Conservation (phyloP, 1,140 invertebrate genomes). For the Tetramorium parvispinum region DNA sequence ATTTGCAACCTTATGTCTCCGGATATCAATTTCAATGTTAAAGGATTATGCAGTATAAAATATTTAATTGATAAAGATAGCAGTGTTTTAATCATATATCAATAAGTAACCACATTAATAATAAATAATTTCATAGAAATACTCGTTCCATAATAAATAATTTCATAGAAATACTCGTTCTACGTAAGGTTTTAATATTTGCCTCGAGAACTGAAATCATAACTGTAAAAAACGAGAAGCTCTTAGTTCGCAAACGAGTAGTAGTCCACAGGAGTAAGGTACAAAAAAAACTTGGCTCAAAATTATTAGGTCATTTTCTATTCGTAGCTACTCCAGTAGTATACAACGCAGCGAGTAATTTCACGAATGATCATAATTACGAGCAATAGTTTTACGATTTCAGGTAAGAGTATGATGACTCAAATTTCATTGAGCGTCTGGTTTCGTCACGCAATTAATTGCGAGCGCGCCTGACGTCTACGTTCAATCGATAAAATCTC, state of each 20-base stretch:
- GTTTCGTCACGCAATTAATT: constrained; percentile 43
- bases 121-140: neutral
- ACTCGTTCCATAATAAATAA: constrained; percentile 1
- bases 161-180: neutral
- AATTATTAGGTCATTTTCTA: neutral
- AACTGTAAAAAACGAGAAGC: neutral
- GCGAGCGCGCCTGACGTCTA: neutral
- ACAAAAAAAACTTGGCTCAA: neutral
- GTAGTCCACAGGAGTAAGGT: neutral
- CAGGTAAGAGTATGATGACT: constrained; percentile 23
- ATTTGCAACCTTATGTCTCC: neutral
- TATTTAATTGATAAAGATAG: neutral
- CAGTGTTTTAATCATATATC: neutral
- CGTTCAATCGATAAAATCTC: neutral
- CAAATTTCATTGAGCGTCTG: constrained; percentile 10
- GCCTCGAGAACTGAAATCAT: neutral
- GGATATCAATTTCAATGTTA: neutral
- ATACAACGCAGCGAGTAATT: neutral
- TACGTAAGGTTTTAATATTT: neutral
- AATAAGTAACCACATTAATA: neutral
- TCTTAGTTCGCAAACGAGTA: neutral
- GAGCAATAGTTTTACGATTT: constrained; percentile 38
- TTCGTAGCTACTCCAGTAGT: neutral
- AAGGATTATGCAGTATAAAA: neutral
- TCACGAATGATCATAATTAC: constrained; percentile 5